Base-by-base conservation (phyloP, 2,888 invertebrate genomes). In the Eupithecia centaureata region DNA sequence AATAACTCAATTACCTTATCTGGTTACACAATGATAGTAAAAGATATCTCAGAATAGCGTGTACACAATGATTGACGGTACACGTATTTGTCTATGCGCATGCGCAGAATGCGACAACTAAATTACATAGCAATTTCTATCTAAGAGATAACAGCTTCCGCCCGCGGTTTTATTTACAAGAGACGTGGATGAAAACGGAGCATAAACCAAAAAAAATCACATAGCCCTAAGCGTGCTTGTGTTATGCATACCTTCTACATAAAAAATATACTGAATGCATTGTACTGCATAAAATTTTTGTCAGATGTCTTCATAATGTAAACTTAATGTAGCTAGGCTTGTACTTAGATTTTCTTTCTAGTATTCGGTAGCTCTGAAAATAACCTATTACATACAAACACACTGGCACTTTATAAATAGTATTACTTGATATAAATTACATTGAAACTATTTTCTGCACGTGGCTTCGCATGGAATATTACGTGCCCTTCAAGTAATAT, bases 1-100 rank as follows among this genome's bases (percentile, higher is more conserved):
- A 65, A 63, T 71, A 63, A 61, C 52, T 63, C 62, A 63, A 72
- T 67, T 70, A 66, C 52, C 52, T 66, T 68, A 66, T 70, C 70
- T 58, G 59, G 47, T 59, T 63, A 58, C 61, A 65, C 56, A 59
- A 60, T 63, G 65, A 67, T 67, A 61, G 65, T 60, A 38, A 30
- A n/a, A 35, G 61, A 73, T 73, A 67, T 61, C 62, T 42, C 42
- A 65, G 61, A 62, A 67, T 63, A 58, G 42, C 15, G 8, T 51
- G n/a, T 25, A 47, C 47, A 13, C 32, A 65, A 30, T 51, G 59
- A 59, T 52, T 54, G 42, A 61, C 22, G 13, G 5, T 25, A 59
- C 18, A 33, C 22, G 18, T 15, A 35, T 63, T 38, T 38, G 18
- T n/a, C 38, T 60, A 60, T 60, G 52, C 27, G 27, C 22, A 60